These are phyloP conservation scores for Lepus oiostolus DNA, from an alignment of 2,797 vertebrate genomes.

Conservation along the genomic window DNA sequence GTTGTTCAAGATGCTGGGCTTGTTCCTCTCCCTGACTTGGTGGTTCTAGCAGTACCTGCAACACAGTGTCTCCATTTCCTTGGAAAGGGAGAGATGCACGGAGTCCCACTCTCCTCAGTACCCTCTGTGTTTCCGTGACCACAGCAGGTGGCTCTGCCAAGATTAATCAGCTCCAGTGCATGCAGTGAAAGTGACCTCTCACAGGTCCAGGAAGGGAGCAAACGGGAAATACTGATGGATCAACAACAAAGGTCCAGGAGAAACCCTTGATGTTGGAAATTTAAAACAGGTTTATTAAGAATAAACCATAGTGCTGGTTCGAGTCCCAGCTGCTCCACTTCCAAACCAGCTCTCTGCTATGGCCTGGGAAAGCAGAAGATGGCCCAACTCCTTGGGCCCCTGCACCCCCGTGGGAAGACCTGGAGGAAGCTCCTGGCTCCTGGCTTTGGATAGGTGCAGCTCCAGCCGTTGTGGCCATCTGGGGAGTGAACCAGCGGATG, in stretches of 20 bases:
- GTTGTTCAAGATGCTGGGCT: too few species aligned
- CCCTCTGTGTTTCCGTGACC: background rate
- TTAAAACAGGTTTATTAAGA: conserved; percentile 3
- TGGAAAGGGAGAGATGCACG: background rate
- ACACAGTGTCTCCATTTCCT: background rate
- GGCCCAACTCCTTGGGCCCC: too few species aligned
- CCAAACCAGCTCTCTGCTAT: too few species aligned
- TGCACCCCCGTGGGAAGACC: too few species aligned
- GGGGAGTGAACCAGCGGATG: too few species aligned
- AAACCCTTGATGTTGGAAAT: background rate
- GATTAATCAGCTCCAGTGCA: background rate
- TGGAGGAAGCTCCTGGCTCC: too few species aligned
- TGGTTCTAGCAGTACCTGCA: too few species aligned
- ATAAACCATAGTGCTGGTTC: background rate
- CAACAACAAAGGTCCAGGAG: conserved; percentile 14
- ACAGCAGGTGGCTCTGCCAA: background rate
- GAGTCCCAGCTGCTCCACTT: too few species aligned
- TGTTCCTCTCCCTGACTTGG: too few species aligned
- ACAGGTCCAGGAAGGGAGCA: background rate
- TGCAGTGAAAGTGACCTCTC: background rate
- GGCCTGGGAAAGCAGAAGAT: too few species aligned
- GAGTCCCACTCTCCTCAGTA: background rate
- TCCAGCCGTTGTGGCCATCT: too few species aligned
- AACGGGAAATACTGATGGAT: background rate
- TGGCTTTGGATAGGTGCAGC: too few species aligned